Evolutionary conservation across 2,113 vertebrate species (phyloP), one percentile per base, ranked within the genome.

Genomic region (Onychostoma macrolepis): DNA sequence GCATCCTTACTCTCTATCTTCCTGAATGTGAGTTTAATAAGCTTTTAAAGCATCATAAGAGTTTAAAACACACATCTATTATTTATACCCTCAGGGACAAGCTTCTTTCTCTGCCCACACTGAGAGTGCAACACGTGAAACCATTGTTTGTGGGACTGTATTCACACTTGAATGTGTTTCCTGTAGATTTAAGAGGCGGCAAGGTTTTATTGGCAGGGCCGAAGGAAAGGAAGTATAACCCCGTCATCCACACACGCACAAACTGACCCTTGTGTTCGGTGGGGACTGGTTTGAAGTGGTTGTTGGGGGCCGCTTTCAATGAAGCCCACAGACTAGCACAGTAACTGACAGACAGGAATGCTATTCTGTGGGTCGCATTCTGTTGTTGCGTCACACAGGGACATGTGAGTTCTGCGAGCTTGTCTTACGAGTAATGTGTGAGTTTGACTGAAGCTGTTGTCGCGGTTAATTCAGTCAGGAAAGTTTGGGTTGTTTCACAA

Each of bases 141-240:
- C 50, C 19, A 76, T 74, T 87, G 65, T 67, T 82, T 69, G 56
- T 41, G 2, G 13, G 61, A 89, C 83, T 72, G 79, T 84, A 77
- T 78, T 76, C 19, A 76, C 84, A 61, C 75, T 58, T 84, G 61
- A 87, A 87, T 82, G 85, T 87, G 79, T 61, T 90, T 90, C 83
- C 87, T 87, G 87, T 43, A 87, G 71, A 87, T 90, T 74, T 79
- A 56, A 87, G 30, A 43, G 67, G 77, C 38, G 36, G 48, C 41
- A 69, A 26, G 17, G 65, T 81, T 85, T 86, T 85, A 82, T 41
- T 86, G 84, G 74, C 36, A 69, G 19, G 4, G 8, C 15, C 56
- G 61, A 85, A 4, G 74, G 45, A 89, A 86, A 84, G 69, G 82
- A 84, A 74, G 82, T 74, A 2, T 36, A 38, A 85, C 53, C 21